Evolutionary conservation across 2,888 invertebrate genomes (phyloP), one percentile per base, ranked within the genome.

Genomic region (Drepanosiphum platanoidis): DNA sequence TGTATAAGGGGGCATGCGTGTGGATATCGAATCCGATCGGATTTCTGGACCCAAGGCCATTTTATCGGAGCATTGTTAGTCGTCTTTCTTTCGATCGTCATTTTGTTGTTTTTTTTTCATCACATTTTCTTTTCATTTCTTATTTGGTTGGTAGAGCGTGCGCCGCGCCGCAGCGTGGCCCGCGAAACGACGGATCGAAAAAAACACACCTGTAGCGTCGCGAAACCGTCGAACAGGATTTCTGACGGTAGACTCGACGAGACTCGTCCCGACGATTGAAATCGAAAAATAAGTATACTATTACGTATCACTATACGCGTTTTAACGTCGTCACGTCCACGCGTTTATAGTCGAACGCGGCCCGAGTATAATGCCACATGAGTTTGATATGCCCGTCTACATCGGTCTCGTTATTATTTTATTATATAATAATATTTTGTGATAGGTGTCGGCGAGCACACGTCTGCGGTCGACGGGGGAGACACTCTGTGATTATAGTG

Each of bases 41-140:
- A 61, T 81, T 61, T 75, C 39, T 58, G 81, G 71, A 71, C 81
- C 81, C 71, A 81, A 81, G 81, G 81, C 81, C 70, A 71, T 81
- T 66, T 71, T 30, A 34, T 46, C 68, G 32, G 30, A 30, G 42
- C 78, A 80, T 80, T 80, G 68, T 80, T 52, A 70, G 34, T 42
- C 79, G 46, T 70, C 27, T n/a, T 80, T 36, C 68, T 70, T 66
- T 78, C 64, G 42, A 22, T 39, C 61, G n/a, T 30, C 27, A 15
- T 15, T 46, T 64, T 64, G 39, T 78, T 30, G 64, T 30, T 30
- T 64, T 36, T 42, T 34, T 34, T 18, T 32, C 13, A 32, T 22
- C 1, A 7, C 9, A 46, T 36, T 64, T 66, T 42, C 78, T 64
- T 64, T 75, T 61, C 61, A 61, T 58, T 64, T 77, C 61, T 77